Conservation (phyloP, 2,797 vertebrate genomes). For the Odontamblyopus lacepedii region DNA sequence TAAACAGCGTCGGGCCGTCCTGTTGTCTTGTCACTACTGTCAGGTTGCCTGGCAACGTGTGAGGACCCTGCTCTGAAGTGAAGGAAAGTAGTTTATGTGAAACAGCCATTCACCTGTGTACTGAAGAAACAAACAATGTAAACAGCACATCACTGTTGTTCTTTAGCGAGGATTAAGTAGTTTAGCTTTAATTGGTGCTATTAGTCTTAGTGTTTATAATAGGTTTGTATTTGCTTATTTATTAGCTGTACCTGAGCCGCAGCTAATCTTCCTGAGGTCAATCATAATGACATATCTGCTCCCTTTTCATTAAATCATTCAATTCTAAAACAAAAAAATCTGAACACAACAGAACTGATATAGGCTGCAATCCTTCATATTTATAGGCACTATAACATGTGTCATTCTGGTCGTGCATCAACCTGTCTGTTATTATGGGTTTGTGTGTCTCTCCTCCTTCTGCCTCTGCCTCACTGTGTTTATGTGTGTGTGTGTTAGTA, state of each 20-base stretch:
- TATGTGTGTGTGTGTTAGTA: slow-evolving; percentile 41
- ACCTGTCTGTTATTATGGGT: neutral
- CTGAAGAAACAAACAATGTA: neutral
- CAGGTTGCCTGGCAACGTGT: slow-evolving; percentile 29
- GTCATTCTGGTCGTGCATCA: neutral
- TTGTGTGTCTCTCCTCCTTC: neutral
- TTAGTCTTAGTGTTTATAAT: no score
- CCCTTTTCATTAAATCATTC: neutral
- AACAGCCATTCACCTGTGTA: neutral
- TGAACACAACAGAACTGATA: neutral
- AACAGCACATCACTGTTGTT: neutral
- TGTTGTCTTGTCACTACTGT: slow-evolving; percentile 1
- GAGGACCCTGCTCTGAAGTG: slow-evolving; percentile 6
- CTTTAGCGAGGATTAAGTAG: neutral
- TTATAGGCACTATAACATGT: neutral
- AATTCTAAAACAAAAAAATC: neutral
- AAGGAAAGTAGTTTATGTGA: slow-evolving; percentile 10
- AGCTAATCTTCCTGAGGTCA: neutral
- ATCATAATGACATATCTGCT: neutral
- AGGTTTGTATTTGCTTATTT: neutral
- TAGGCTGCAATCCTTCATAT: neutral
- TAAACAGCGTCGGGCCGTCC: neutral
- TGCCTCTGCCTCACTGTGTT: slow-evolving; percentile 31
- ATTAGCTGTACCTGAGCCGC: neutral
- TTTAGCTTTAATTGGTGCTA: neutral